phyloP scores from a whole-genome alignment of 2,797 vertebrate species.

The Octomys mimax region DNA sequence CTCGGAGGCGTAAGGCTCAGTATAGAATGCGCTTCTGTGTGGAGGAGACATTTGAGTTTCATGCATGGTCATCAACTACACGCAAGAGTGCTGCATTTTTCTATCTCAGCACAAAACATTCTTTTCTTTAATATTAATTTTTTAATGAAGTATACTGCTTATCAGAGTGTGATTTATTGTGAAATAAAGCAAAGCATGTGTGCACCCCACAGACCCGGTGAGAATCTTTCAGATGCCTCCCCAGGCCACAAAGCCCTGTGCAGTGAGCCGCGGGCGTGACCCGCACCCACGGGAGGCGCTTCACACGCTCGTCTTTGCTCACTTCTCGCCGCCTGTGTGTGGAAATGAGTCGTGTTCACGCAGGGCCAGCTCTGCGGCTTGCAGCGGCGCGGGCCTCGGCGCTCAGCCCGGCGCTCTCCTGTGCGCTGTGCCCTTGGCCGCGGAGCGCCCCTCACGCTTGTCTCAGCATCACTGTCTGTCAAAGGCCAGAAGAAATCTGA shows the following conservation, averaged over 20 bases:
- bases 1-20: not conserved
- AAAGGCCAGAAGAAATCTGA: not conserved
- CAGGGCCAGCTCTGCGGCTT: not conserved
- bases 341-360: not conserved
- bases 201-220: not conserved
- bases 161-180: not conserved
- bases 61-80: not conserved
- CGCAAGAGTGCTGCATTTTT: not conserved
- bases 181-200: not conserved
- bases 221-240: not conserved
- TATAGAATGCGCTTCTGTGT: not conserved
- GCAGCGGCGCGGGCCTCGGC: no score
- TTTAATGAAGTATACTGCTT: not conserved
- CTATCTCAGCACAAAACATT: not conserved
- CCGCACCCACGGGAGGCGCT: not conserved
- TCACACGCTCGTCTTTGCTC: not conserved
- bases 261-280: not conserved
- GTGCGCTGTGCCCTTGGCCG: not conserved
- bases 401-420: not conserved
- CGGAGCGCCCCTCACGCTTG: not conserved
- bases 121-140: not conserved
- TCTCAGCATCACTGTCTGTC: not conserved
- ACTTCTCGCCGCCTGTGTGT: not conserved
- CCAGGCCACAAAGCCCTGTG: not conserved
- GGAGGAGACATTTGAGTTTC: not conserved